Evolutionary conservation across 2,888 invertebrate genomes (phyloP), one percentile per base, ranked within the genome.

Genomic region (Calephelis perditalis): DNA sequence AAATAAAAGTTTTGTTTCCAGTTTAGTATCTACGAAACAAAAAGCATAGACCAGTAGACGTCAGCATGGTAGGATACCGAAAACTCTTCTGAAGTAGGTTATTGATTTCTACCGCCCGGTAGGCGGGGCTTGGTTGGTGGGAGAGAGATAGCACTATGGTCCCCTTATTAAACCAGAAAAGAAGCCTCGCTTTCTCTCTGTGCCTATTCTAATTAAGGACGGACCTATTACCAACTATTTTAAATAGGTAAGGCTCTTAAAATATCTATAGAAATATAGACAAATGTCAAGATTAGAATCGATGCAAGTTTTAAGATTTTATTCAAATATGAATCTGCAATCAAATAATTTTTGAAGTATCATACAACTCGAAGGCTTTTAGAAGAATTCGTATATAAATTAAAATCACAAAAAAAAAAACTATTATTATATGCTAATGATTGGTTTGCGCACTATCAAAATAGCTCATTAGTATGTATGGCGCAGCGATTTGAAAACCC

Each of bases 31-130:
- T 15, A 62, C 56, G 57, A 59, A 58, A 60, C 36, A 73, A 69
- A 73, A 73, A 72, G 58, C 61, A 55, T 71, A 71, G 68, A 70
- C 72, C 74, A 76, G 73, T 70, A 64, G 73, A 71, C 88, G 88
- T 86, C 89, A 83, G 83, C 76, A 71, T 77, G 77, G 82, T 82
- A 84, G 80, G 81, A 82, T 82, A 87, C 79, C 81, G 80, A 87
- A 86, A 84, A 82, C 85, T 87, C 83, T 88, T 88, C 88, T 89
- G 88, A 77, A 83, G 82, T 83, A 78, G 81, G 81, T 88, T 90
- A 90, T 90, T 87, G 90, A 90, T 90, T 90, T 90, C 86, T 81
- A 83, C 79, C 87, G 86, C 88, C 85, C 81, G 86, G 74, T 82
- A 81, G 90, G 90, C 84, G 90, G 82, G 70, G 86, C 79, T 76